Percentiles rank a stretch among this genome's conserved stretches.
Conservation (phyloP, 2,113 vertebrate species). For the Bos javanicus region DNA sequence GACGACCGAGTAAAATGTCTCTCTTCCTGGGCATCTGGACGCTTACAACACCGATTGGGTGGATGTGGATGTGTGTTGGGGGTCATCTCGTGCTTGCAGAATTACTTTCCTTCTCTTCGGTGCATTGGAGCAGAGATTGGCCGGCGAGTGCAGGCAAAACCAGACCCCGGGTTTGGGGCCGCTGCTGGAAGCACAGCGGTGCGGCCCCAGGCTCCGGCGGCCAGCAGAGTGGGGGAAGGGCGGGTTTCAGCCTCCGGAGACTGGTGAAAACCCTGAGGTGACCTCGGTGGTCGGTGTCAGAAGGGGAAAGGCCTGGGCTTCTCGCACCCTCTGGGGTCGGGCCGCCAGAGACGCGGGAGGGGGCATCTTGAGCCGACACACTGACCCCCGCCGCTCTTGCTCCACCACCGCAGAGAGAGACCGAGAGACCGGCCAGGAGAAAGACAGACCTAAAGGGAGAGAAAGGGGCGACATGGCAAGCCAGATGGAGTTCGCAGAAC, state of each 20-base stretch:
- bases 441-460: slow-evolving; percentile 31
- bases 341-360: background rate
- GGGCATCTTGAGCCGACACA: background rate
- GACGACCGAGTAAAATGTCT: background rate
- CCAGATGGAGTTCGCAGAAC: slow-evolving; percentile 56
- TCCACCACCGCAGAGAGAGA: background rate
- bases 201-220: background rate
- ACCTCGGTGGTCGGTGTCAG: background rate
- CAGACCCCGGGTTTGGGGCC: background rate
- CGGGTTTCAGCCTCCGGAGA: background rate
- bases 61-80: background rate
- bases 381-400: background rate
- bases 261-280: background rate
- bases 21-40: background rate
- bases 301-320: background rate
- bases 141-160: background rate
- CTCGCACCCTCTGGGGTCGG: background rate
- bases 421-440: background rate
- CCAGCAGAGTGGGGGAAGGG: background rate
- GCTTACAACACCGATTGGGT: background rate
- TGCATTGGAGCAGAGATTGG: background rate
- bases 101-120: background rate
- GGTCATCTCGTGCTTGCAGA: background rate
- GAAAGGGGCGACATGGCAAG: slow-evolving; percentile 34
- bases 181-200: background rate